Evolutionary conservation across 2,797 vertebrate genomes (phyloP), one percentile per base, ranked within the genome.

Genomic region (Antrozous pallidus): DNA sequence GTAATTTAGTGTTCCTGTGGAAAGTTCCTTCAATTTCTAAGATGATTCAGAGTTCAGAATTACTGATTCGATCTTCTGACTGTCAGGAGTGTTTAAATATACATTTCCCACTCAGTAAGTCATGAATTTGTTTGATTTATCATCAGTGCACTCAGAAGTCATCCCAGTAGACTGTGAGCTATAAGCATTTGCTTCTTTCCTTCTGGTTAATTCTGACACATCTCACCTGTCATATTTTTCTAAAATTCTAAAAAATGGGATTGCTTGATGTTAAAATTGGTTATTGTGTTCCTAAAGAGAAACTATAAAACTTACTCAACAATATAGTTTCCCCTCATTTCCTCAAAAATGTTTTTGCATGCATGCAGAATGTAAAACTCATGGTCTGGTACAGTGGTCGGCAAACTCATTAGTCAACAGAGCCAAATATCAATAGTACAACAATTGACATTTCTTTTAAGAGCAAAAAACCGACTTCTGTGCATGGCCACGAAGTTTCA

Each of bases 31-130:
- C 70, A 94, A 73, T 67, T 80, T 88, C n/a, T 83, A 54, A 95
- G 82, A 73, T 91, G 78, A 94, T 83, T 88, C 85, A 78, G 36
- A 54, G 20, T 90, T 94, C 90, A n/a, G 42, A 75, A 77, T 94
- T 95, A 88, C 79, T 78, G 49, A 90, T 73, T 82, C 51, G 67
- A 75, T 71, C 73, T 82, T 93, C 67, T 71, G 81, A 88, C 49
- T 73, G 73, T 94, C 90, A 73, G 51, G 49, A 51, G 47, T 95
- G 79, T 95, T 96, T 92, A 95, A 94, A 95, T 90, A 93, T 69
- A 69, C 90, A 96, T 95, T 90, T 77, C 67, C 75, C 51, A 79
- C 42, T 49, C 58, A 71, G 45, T 96, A 93, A 93, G 54, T 93
- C 78, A 95, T 74, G 67, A 70, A 51, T 85, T 91, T 18, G 8